phyloP scores from a whole-genome alignment of 2,113 vertebrate species.

The Barbus barbus region DNA sequence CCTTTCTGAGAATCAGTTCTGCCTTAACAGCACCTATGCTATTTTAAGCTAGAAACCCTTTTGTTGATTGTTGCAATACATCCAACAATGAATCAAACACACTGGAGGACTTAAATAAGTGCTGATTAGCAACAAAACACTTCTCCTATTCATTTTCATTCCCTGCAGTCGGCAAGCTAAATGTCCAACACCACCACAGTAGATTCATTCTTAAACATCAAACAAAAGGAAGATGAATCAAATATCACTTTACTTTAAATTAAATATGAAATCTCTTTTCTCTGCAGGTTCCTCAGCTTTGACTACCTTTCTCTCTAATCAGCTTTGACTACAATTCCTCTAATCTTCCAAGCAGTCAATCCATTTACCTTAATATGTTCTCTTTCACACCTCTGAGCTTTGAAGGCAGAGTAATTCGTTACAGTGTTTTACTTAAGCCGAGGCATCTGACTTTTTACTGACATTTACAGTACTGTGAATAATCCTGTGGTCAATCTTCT shows the following conservation, averaged over 20 bases:
- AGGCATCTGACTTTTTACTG: background rate
- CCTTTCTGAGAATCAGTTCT: background rate
- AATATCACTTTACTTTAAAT: slow-evolving; percentile 42
- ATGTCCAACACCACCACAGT: slow-evolving; percentile 23
- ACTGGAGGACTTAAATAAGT: slow-evolving; percentile 21
- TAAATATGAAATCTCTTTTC: slow-evolving; percentile 39
- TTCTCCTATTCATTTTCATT: slow-evolving; percentile 18
- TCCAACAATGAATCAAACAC: slow-evolving; percentile 2
- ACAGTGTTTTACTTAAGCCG: background rate
- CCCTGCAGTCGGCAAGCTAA: background rate
- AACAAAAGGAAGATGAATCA: slow-evolving; percentile 41
- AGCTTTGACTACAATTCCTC: slow-evolving; percentile 37
- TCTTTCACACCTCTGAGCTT: slow-evolving; percentile 35
- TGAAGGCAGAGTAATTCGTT: slow-evolving; percentile 10
- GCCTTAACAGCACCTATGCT: background rate
- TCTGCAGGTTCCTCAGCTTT: slow-evolving; percentile 20
- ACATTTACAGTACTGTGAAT: background rate
- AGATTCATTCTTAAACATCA: slow-evolving; percentile 42
- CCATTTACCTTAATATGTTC: slow-evolving; percentile 44
- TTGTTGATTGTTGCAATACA: background rate
- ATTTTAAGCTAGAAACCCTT: background rate
- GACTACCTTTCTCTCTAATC: slow-evolving; percentile 34
- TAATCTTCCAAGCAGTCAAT: slow-evolving; percentile 44
- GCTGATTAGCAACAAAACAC: background rate
- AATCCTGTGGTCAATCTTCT: slow-evolving; percentile 22